phyloP scores from a whole-genome alignment of 2,888 invertebrate species.

The Epinotia bilunana region DNA sequence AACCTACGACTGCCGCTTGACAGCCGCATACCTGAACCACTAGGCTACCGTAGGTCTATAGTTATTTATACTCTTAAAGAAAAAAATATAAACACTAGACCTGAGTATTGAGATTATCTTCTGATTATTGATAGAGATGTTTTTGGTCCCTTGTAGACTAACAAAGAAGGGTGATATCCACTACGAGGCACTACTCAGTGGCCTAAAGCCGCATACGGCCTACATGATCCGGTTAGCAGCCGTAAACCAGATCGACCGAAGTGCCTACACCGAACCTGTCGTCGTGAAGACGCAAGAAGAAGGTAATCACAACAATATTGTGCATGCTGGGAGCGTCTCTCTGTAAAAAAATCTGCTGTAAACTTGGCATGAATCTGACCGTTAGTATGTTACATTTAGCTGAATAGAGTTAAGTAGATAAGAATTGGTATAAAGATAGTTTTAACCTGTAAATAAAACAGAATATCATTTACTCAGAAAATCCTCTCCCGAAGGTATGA shows the following conservation, averaged over 20 bases:
- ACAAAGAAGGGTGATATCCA: slow-evolving; percentile 78
- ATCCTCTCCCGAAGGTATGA: not conserved
- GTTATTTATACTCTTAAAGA: no score
- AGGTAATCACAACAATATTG: slow-evolving; percentile 77
- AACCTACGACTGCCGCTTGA: no score
- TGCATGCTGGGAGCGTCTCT: not conserved
- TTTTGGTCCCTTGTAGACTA: slow-evolving; percentile 56
- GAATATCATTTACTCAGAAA: not conserved
- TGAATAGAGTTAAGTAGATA: not conserved
- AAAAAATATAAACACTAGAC: no score
- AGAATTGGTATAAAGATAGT: not conserved
- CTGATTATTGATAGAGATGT: not conserved
- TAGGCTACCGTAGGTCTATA: no score
- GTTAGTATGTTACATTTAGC: not conserved
- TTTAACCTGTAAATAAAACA: no score
- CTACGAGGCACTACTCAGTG: slow-evolving; percentile 76
- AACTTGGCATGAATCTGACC: not conserved
- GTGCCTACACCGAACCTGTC: slow-evolving; percentile 89
- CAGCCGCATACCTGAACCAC: no score
- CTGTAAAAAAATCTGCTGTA: not conserved
- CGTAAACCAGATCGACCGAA: slow-evolving; percentile 92
- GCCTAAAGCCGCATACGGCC: slow-evolving; percentile 90
- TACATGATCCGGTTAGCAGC: slow-evolving; percentile 93
- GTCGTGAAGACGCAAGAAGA: slow-evolving; percentile 94
- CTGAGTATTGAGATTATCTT: no score